These are phyloP conservation scores for Sinocyclocheilus grahami DNA, from an alignment of 2,113 vertebrate genomes.

Conservation along the genomic window DNA sequence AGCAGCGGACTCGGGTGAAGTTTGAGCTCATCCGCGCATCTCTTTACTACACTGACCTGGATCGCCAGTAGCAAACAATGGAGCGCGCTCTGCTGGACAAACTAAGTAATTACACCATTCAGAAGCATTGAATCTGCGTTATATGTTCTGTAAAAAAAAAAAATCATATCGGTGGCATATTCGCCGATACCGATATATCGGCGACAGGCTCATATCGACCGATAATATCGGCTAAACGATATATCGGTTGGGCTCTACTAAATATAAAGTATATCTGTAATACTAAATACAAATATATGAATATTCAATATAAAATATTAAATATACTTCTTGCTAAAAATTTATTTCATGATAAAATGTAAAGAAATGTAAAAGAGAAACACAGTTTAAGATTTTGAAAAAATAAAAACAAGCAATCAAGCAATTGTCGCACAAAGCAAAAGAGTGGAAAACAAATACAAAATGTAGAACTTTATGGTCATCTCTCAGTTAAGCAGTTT, in stretches of 20 bases:
- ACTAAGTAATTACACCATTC: no score
- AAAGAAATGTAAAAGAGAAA: background rate
- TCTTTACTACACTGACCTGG: no score
- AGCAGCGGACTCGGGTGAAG: no score
- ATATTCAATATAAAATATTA: background rate
- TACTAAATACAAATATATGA: background rate
- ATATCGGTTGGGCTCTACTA: background rate
- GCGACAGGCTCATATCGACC: no score
- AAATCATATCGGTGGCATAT: no score
- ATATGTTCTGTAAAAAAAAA: no score
- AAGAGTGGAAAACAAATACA: background rate
- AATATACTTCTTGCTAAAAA: background rate
- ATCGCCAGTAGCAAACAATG: no score
- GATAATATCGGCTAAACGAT: no score
- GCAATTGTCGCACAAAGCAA: background rate
- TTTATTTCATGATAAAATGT: background rate
- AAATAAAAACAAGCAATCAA: background rate
- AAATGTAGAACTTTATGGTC: background rate
- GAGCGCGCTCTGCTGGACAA: no score
- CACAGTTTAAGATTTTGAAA: background rate
- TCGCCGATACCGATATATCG: no score
- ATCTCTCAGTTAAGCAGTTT: background rate
- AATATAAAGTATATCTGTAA: background rate
- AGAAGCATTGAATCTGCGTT: no score
- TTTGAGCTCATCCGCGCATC: no score